Base-by-base conservation (phyloP, 2,888 invertebrate genomes). In the Catocala sponsa region DNA sequence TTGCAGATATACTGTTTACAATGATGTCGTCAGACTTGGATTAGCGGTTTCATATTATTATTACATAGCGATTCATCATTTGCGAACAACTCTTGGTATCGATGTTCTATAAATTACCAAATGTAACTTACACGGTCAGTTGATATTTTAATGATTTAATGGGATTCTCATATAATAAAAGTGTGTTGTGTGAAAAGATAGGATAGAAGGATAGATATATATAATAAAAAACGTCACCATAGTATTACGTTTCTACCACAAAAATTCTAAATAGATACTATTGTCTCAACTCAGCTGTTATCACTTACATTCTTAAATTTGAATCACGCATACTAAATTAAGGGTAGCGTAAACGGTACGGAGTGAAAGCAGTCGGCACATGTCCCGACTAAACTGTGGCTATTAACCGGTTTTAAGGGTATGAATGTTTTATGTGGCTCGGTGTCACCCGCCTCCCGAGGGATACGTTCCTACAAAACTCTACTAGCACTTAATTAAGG, bases 401-500 rank as follows among this genome's bases (percentile, higher is more conserved):
- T 88, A 91, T 93, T 92, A 92, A 88, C 86, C 71, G 83, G 86
- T 87, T 87, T 86, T 82, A 83, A 38, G 84, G 82, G 87, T 82
- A 88, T 92, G 89, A 91, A 92, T 91, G 85, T 89, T 91, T 92
- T 87, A 90, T 90, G 83, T 80, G 82, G 72, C 76, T 80, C 86
- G 81, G 88, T 89, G 91, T 88, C 88, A 81, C 83, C 79, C 76
- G 65, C 68, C 65, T 85, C 91, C 86, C 89, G 12, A 43, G 88
- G 88, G 91, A 87, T 79, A 82, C 83, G 83, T 83, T 80, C 80
- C 74, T 72, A 85, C 86, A 84, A 84, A 86, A 89, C 90, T 87
- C 86, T 85, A 89, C 89, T 85, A 88, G 84, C 90, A 91, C 92
- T 93, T 92, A 91, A 94, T 94, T 92, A 93, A 84, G 84, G 90